These are phyloP conservation scores for Rhinogobio ventralis DNA, from an alignment of 2,797 vertebrate genomes.

Conservation along the genomic window DNA sequence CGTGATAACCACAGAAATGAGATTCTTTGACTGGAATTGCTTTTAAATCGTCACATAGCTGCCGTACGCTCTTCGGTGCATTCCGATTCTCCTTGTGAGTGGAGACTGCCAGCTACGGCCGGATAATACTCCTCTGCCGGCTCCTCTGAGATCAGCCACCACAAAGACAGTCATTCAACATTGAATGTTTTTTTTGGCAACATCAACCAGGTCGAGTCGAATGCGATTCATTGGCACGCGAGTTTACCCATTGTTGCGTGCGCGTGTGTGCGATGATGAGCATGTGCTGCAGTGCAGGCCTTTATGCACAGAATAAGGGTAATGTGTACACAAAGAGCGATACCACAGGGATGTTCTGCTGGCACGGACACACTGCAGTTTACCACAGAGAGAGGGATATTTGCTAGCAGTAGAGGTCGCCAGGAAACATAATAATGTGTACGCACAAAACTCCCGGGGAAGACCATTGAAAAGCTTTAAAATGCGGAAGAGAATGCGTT, in stretches of 20 bases:
- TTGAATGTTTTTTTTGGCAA: slow-evolving; percentile 53
- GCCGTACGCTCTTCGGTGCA: slow-evolving; percentile 28
- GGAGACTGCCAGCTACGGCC: slow-evolving; percentile 59
- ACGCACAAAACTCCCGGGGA: slow-evolving; percentile 22
- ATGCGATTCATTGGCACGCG: slow-evolving; percentile 31
- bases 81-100: slow-evolving; percentile 52
- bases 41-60: slow-evolving; percentile 50
- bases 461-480: slow-evolving; percentile 32
- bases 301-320: slow-evolving; percentile 45
- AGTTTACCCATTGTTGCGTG: slow-evolving; percentile 22
- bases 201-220: slow-evolving; percentile 34
- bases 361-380: slow-evolving; percentile 45
- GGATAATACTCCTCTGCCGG: slow-evolving; percentile 58
- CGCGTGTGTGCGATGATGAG: slow-evolving; percentile 36
- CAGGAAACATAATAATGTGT: slow-evolving; percentile 47
- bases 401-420: slow-evolving; percentile 46
- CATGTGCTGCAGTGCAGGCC: slow-evolving; percentile 35
- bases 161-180: slow-evolving; percentile 54
- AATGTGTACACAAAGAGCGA: slow-evolving; percentile 46
- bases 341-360: slow-evolving; percentile 48
- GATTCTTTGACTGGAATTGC: slow-evolving; percentile 55
- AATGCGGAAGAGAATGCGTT: slow-evolving; percentile 21
- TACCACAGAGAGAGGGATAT: slow-evolving; percentile 52
- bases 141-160: slow-evolving; percentile 47
- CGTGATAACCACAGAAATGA: slow-evolving; percentile 52